Conservation (phyloP, 2,888 invertebrate genomes). For the Andrena camellia region DNA sequence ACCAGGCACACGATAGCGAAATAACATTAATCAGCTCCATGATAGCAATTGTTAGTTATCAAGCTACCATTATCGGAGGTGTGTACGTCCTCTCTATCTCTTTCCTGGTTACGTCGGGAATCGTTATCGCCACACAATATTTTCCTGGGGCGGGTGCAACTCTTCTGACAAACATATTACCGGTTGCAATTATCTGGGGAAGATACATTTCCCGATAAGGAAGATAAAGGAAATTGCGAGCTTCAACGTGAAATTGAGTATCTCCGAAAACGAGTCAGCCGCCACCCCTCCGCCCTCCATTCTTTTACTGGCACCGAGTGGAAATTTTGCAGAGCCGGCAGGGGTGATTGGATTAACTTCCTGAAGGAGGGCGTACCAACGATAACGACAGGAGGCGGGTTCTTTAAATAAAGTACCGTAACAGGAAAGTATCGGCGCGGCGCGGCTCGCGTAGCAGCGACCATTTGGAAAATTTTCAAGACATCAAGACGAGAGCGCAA, state of each 20-base stretch:
- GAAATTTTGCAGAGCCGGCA: slow-evolving; percentile 66
- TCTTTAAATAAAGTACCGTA: slow-evolving; percentile 64
- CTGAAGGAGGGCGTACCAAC: slow-evolving; percentile 51
- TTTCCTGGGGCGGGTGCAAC: not conserved
- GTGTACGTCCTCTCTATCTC: not conserved
- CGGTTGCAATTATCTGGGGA: slow-evolving; percentile 34
- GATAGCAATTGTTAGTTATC: slow-evolving; percentile 14
- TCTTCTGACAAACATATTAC: slow-evolving; percentile 23
- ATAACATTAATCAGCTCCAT: slow-evolving; percentile 6
- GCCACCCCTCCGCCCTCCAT: slow-evolving; percentile 27
- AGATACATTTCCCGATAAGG: slow-evolving; percentile 52
- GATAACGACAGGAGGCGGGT: slow-evolving; percentile 58
- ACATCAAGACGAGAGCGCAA: not conserved
- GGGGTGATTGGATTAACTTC: slow-evolving; percentile 70
- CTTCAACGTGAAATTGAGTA: slow-evolving; percentile 65
- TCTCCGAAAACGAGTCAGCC: slow-evolving; percentile 52
- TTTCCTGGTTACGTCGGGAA: not conserved
- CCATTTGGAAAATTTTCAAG: slow-evolving; percentile 51
- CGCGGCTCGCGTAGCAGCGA: not conserved
- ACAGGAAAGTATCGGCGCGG: not conserved
- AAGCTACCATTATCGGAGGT: not conserved
- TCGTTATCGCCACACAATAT: not conserved
- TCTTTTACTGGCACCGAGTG: slow-evolving; percentile 51
- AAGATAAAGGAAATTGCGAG: slow-evolving; percentile 66
- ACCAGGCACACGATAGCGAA: not conserved